These are phyloP conservation scores for Pteria penguin DNA, from an alignment of 2,888 invertebrate genomes.

Conservation along the genomic window DNA sequence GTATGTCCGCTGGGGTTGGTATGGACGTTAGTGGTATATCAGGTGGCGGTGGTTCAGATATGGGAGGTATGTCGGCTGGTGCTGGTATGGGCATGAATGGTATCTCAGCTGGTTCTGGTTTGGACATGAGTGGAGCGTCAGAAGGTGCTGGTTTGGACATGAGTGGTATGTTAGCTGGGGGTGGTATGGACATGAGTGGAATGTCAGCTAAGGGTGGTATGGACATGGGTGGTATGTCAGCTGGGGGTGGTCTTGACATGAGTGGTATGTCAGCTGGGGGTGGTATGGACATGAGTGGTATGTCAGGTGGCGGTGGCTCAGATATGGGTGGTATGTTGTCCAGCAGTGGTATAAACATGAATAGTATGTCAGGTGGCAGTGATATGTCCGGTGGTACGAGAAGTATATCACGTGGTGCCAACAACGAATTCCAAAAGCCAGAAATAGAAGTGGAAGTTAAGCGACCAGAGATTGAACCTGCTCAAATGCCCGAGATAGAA, in stretches of 20 bases:
- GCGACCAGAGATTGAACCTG: neutral
- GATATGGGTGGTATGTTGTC: neutral
- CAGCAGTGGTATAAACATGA: neutral
- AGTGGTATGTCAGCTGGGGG: neutral
- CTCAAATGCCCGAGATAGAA: neutral
- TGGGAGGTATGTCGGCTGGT: neutral
- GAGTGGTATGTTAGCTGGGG: neutral
- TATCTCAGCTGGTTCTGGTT: neutral
- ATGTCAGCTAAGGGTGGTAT: no score
- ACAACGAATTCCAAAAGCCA: no score
- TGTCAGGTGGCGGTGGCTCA: no score
- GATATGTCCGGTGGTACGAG: neutral
- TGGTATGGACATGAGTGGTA: neutral
- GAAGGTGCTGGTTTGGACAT: neutral
- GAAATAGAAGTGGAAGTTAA: neutral
- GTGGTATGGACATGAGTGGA: neutral
- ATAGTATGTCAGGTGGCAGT: neutral
- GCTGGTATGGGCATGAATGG: neutral
- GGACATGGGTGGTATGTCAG: neutral
- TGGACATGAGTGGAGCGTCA: neutral
- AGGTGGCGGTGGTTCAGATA: no score
- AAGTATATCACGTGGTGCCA: neutral
- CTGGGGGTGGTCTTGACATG: neutral
- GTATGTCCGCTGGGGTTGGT: no score
- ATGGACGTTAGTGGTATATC: no score